Evolutionary conservation across 2,113 vertebrate species (phyloP).

Genomic region (Peromyscus polionotus): DNA sequence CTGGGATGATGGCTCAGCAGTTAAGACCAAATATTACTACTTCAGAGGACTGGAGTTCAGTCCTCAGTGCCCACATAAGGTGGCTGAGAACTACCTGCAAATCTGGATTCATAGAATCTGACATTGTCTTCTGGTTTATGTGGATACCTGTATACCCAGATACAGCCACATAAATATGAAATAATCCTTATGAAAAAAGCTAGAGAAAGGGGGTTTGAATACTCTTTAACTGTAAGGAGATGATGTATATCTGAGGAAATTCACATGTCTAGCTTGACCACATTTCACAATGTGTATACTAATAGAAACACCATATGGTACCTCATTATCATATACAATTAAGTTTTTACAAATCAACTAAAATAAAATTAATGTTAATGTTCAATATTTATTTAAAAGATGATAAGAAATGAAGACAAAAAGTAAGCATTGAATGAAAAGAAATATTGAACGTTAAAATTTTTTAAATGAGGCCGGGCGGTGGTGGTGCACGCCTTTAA

Average conservation of each 20-base stretch:
- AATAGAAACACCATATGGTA: background rate
- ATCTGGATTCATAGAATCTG: background rate
- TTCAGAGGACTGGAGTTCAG: background rate
- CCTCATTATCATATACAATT: background rate
- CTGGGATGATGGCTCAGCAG: background rate
- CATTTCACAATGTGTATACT: background rate
- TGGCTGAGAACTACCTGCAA: background rate
- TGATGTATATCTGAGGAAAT: background rate
- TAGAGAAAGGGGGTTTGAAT: background rate
- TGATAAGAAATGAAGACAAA: background rate
- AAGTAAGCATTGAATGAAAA: background rate
- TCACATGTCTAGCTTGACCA: background rate
- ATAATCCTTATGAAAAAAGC: background rate
- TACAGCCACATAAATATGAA: no score
- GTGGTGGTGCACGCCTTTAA: no score
- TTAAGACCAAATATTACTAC: background rate
- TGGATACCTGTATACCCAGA: background rate
- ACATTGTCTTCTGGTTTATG: background rate
- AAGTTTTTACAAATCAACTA: background rate
- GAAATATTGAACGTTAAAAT: background rate
- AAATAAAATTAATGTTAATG: constrained; percentile 5
- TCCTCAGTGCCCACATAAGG: background rate
- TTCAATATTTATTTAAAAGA: background rate
- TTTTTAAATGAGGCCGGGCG: background rate
- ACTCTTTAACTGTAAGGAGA: background rate